These are phyloP conservation scores for Falco peregrinus DNA, from an alignment of 2,797 vertebrate genomes.

Conservation along the genomic window DNA sequence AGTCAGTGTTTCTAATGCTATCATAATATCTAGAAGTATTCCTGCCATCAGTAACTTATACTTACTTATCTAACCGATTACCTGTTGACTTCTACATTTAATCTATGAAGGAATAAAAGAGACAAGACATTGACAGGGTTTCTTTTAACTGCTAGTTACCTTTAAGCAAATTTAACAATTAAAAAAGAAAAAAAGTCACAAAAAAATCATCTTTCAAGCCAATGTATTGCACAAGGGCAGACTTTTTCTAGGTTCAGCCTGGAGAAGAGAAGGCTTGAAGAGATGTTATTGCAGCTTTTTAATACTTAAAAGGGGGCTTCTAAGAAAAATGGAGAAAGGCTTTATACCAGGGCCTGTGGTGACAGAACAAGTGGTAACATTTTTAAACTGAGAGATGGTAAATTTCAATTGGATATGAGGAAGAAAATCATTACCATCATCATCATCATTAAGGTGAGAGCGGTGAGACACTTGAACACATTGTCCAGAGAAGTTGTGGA, in stretches of 20 bases:
- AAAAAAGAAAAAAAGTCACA: fast-evolving
- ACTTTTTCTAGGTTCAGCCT: not conserved
- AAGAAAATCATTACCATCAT: not conserved
- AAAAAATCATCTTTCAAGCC: not conserved
- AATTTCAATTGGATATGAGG: not conserved
- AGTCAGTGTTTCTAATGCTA: not conserved
- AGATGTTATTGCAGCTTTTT: not conserved
- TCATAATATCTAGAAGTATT: not conserved
- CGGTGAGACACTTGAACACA: not conserved
- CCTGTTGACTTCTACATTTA: not conserved
- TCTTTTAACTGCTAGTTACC: not conserved
- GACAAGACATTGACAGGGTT: not conserved
- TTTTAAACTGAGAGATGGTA: not conserved
- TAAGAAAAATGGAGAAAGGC: not conserved
- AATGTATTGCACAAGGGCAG: not conserved
- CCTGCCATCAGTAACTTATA: not conserved
- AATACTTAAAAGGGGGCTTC: not conserved
- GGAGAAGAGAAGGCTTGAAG: not conserved
- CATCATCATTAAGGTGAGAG: no score
- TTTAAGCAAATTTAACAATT: not conserved
- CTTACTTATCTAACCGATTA: not conserved
- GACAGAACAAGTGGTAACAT: not conserved
- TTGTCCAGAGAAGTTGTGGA: not conserved
- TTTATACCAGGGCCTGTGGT: not conserved
- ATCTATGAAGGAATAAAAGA: not conserved